Evolutionary conservation across 2,797 vertebrate genomes (phyloP), one percentile per base, ranked within the genome.

Genomic region (Phaenicophaeus curvirostris): DNA sequence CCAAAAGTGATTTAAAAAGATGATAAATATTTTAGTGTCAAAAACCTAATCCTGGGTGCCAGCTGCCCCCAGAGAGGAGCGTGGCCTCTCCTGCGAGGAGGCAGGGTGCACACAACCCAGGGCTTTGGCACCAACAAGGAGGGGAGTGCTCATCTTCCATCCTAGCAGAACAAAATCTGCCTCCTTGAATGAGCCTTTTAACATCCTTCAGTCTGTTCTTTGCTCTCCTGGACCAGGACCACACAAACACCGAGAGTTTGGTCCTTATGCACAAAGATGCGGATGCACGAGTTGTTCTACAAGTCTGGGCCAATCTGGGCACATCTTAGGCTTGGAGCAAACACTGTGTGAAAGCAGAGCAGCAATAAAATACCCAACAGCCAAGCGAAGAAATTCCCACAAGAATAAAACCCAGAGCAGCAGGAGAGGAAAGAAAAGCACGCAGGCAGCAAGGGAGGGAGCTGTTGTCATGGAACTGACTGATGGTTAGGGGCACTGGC

Each of bases 191-290:
- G n/a, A 11, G 63, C 2, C 21, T 39, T 44, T 19, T 17, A 19
- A 5, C 21, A 1, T 3, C 54, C 51, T 16, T 17, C 46, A 5
- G 2, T 6, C 35, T 84, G 73, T 37, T 61, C 65, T 37, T 15
- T 3, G 7, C 37, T 39, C 25, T 25, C 65, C 73, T 51, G 59
- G 46, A 63, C n/a, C 69, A 74, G 74, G 10, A 41, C 3, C 51
- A 8, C 51, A 8, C 21, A 5, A 55, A 17, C 11, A 57, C 42
- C 3, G 20, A 14, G n/a, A 24, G 54, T 67, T 31, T 31, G 13
- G 4, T 3, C 74, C 39, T 65, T 16, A 3, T 0, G 19, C 5
- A 4, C 51, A 2, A 11, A 65, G 27, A 4, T 16, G 41, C 9
- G 8, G 37, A 13, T 35, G 78, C 48, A 41, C 3, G 7, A 25